Evolutionary conservation across 1,140 invertebrate species (phyloP), one percentile per base, ranked within the genome.

Genomic region (Episyrphus balteatus): DNA sequence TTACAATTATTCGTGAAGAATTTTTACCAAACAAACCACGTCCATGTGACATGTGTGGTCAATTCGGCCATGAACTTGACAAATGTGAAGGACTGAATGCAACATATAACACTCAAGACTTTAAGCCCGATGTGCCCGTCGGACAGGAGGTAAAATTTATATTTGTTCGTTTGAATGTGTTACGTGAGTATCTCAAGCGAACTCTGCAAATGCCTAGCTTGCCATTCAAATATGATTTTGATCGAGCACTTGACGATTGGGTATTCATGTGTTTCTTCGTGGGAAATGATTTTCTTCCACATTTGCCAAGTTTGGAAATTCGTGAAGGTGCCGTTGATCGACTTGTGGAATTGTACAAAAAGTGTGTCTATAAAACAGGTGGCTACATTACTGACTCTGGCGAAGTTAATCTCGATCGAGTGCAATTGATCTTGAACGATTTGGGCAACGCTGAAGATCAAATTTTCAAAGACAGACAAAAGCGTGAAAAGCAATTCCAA

Each of bases 221-320:
- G 13, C 92, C 94, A 1, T 98, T 98, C 66, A 51, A 45, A 21
- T 92, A 89, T 64, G 84, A 89, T 56, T 90, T 92, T 62, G 89
- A 97, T 61, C 71, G 92, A 50, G 91, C 82, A 2, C 64, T 97
- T 3, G 97, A 99, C 70, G 97, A 99, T 72, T 99, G 96, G 95
- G 95, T 99, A 1, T 98, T 99, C 67, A 98, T 99, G 92, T 99
- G 97, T 71, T 99, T 99, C 73, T 99, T 99, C 74, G 97, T 99
- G 47, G 97, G 97, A 37, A 99, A 99, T 72, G 97, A 99, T 75
- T 99, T 99, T 69, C 70, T 99, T 54, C 97, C 97, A 13, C 97
- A 99, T 77, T 75, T 99, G 47, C 97, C 97, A 13, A 98, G 93
- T 18, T 71, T 99, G 49, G 96, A 99, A 76, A 99, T 99, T 59